Conservation (phyloP, 2,113 vertebrate genomes). For the Pelusios castaneus region DNA sequence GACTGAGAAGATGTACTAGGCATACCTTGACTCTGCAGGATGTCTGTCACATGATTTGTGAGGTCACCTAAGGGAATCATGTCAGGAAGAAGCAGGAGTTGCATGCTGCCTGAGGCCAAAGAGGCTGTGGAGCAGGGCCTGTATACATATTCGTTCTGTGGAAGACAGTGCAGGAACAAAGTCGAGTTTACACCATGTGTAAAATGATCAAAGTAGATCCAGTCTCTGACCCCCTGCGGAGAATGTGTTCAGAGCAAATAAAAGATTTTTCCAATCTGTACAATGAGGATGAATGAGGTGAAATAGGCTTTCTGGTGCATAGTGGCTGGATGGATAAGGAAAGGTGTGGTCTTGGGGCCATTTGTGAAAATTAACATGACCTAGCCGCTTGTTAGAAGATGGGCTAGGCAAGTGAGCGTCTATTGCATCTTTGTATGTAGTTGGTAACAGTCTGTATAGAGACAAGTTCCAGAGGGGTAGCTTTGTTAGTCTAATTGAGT, state of each 20-base stretch:
- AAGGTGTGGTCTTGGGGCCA: neutral
- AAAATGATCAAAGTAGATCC: neutral
- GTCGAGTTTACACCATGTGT: neutral
- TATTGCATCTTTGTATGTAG: neutral
- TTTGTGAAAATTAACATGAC: neutral
- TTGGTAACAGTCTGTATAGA: neutral
- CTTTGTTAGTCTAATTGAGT: no score
- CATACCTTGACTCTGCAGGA: neutral
- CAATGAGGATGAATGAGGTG: neutral
- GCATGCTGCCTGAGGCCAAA: neutral
- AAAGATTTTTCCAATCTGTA: neutral
- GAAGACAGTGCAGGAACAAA: neutral
- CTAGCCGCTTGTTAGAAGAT: neutral
- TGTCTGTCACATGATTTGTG: neutral
- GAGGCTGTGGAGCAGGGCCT: neutral
- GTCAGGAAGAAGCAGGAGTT: neutral
- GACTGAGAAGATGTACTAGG: neutral
- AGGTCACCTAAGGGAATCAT: neutral
- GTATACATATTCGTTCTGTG: accelerated
- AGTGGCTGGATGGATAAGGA: neutral
- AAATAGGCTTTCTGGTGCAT: neutral
- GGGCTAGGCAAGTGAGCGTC: neutral
- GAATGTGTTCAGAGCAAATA: neutral
- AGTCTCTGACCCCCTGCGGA: neutral
- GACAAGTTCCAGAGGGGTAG: no score